phyloP scores from a whole-genome alignment of 2,888 invertebrate species.

The Drosophila niveifrons region DNA sequence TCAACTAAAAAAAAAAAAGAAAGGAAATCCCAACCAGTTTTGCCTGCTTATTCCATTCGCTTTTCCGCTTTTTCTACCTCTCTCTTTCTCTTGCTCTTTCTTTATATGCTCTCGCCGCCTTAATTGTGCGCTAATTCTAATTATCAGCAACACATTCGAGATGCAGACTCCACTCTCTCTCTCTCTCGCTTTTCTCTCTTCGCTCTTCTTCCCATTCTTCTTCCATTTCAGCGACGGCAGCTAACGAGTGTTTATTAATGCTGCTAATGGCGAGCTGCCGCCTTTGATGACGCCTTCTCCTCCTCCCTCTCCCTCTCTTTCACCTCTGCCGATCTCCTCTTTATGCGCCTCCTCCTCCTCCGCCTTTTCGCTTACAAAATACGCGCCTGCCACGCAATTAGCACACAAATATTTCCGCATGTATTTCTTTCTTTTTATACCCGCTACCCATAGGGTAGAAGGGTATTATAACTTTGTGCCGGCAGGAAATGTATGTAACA shows the following conservation, averaged over 20 bases:
- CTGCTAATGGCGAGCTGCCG: slow-evolving; percentile 76
- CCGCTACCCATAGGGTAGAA: neutral
- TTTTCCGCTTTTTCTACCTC: neutral
- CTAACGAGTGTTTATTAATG: slow-evolving; percentile 81
- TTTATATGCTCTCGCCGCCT: slow-evolving; percentile 25
- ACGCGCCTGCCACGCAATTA: slow-evolving; percentile 72
- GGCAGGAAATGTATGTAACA: too few species aligned
- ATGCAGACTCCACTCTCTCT: slow-evolving; percentile 17
- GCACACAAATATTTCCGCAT: slow-evolving; percentile 79
- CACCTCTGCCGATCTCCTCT: slow-evolving; percentile 4
- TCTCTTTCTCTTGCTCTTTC: neutral
- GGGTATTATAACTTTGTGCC: too few species aligned
- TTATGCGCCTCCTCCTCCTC: slow-evolving; percentile 4
- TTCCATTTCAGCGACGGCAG: slow-evolving; percentile 13
- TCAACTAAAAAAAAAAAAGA: too few species aligned
- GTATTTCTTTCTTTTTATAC: slow-evolving; percentile 43
- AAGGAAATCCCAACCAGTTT: slow-evolving; percentile 16
- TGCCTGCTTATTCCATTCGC: neutral
- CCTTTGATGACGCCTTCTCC: slow-evolving; percentile 63
- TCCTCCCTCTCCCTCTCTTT: too few species aligned
- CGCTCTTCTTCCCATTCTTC: neutral
- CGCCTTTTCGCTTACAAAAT: slow-evolving; percentile 27
- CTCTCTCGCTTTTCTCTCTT: neutral
- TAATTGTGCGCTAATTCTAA: slow-evolving; percentile 80
- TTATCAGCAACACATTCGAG: slow-evolving; percentile 77